Conservation (phyloP, 2,113 vertebrate species). For the Andinoacara biseriatus region DNA sequence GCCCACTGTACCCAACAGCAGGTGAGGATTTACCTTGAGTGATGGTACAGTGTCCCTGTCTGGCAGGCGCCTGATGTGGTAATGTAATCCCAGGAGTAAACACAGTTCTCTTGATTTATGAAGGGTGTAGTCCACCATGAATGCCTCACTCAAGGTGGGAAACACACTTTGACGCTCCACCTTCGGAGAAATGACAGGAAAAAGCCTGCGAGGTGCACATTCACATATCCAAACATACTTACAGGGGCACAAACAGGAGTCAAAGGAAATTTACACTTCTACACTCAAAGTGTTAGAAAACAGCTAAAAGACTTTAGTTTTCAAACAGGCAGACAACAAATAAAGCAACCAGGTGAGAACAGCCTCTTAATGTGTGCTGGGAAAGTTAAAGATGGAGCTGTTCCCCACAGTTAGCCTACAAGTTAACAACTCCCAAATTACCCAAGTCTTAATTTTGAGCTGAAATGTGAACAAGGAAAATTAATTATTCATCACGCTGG, state of each 20-base stretch:
- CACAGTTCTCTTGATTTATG: slow-evolving; percentile 53
- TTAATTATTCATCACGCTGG: background rate
- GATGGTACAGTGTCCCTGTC: slow-evolving; percentile 37
- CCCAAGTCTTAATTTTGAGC: background rate
- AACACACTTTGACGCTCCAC: slow-evolving; percentile 34
- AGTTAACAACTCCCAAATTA: background rate
- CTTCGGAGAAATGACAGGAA: slow-evolving; percentile 33
- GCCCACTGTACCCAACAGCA: slow-evolving; percentile 5
- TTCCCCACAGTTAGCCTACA: background rate
- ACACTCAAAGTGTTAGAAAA: slow-evolving; percentile 8
- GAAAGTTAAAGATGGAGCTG: background rate
- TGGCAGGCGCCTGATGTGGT: slow-evolving; percentile 58
- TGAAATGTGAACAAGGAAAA: background rate
- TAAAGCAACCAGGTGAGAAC: background rate
- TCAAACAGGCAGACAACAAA: slow-evolving; percentile 19
- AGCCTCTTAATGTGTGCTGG: background rate
- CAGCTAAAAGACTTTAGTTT: background rate
- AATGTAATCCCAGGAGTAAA: slow-evolving; percentile 72
- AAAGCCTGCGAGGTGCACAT: background rate
- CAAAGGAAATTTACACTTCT: background rate
- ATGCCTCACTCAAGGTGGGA: slow-evolving; percentile 8
- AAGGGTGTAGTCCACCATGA: slow-evolving; percentile 19
- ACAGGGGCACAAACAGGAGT: background rate
- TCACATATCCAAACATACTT: slow-evolving; percentile 8
- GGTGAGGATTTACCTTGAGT: slow-evolving; percentile 56